Conservation (phyloP, 2,888 invertebrate species). For the Imbricaverruca yamaguchii region DNA sequence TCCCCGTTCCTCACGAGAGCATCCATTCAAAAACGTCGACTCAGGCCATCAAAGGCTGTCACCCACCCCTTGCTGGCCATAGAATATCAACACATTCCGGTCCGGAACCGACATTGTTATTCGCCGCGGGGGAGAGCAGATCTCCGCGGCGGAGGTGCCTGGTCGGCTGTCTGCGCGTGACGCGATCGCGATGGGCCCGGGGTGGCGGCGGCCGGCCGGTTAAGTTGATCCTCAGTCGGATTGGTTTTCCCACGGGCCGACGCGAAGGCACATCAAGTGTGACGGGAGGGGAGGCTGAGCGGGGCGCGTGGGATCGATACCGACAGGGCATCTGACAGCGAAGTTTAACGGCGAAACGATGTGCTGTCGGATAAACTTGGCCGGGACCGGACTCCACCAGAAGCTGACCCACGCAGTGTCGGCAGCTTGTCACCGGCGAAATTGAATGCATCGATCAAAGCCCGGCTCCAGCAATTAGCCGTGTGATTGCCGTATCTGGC, state of each 20-base stretch:
- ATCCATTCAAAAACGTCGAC: too few species aligned
- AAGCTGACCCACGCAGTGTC: too few species aligned
- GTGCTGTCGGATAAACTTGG: too few species aligned
- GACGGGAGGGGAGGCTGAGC: not conserved
- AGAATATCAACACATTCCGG: not conserved
- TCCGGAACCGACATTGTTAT: not conserved
- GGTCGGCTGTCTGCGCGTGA: not conserved
- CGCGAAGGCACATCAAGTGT: not conserved
- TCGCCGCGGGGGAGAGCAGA: not conserved
- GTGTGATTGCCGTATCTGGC: too few species aligned
- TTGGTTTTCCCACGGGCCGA: not conserved
- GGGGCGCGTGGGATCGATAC: not conserved
- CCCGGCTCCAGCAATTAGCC: too few species aligned
- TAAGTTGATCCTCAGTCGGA: not conserved
- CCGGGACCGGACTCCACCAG: too few species aligned
- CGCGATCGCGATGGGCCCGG: not conserved
- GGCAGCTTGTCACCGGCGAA: too few species aligned
- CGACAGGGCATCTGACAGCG: not conserved
- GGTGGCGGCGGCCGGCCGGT: not conserved
- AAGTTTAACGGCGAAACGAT: too few species aligned
- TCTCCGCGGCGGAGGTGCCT: not conserved
- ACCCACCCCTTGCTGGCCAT: too few species aligned
- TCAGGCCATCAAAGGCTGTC: too few species aligned
- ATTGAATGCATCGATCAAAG: too few species aligned
- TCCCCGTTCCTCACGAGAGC: too few species aligned